Evolutionary conservation across 2,113 vertebrate genomes (phyloP), one percentile per base, ranked within the genome.

Genomic region (Meleagris gallopavo): DNA sequence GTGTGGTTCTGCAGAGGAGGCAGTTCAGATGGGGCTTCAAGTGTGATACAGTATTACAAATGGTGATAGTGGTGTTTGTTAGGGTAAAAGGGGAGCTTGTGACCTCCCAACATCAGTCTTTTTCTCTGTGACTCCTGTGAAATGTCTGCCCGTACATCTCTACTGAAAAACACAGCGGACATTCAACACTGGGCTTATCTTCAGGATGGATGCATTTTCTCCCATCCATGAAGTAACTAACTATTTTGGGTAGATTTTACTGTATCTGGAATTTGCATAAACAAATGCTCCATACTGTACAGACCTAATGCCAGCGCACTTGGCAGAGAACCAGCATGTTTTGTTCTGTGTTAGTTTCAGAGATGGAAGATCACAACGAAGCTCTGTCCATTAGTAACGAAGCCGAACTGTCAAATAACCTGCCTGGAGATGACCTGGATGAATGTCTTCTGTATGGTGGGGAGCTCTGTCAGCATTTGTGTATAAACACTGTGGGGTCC

Each of bases 401-500:
- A 71, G 97, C 98, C 1, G 98, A 98, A 74, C 96, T 98, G 61
- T 97, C 97, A 30, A 98, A 98, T 15, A 98, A 38, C 84, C 92
- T 98, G 61, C 98, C 98, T 0, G 98, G 97, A 5, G 98, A 98
- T 45, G 98, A 98, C 66, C 97, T 98, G 90, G 98, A 99, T 4
- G 98, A 98, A 95, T 99, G 99, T 48, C 97, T 98, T 65, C 84
- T 98, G 19, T 97, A 98, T 4, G 96, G 93, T 0, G 98, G 97
- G 24, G 98, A 98, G 62, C 98, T 99, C 86, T 98, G 98, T 45
- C 98, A 98, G 93, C 98, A 98, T 30, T 83, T 98, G 3, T 99
- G 99, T 91, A 97, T 98, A 97, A 99, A 98, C 94, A 98, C 98
- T 0, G 97, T 97, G 92, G 98, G 98, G 67, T 99, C 99, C 22